Evolutionary conservation across 2,888 invertebrate genomes (phyloP).

Genomic region (Lasioglossum lativentre): DNA sequence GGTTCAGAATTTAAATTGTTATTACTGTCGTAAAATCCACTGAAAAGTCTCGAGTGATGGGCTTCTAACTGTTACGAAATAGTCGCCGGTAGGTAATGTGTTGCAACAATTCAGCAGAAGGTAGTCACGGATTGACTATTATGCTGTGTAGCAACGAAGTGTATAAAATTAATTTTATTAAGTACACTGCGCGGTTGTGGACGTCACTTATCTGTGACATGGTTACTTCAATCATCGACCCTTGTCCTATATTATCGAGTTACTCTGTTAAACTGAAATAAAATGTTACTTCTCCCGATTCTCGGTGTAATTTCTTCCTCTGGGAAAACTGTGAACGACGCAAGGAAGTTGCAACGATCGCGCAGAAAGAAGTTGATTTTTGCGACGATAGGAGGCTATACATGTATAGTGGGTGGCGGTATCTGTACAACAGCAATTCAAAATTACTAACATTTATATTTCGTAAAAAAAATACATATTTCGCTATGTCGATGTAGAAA

Average conservation of each 20-base stretch:
- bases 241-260: not conserved
- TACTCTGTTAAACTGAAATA: not conserved
- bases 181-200: not conserved
- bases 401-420: not conserved
- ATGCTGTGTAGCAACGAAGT: not conserved
- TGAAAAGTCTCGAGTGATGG: too few relatives aligned
- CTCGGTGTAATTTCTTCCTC: not conserved
- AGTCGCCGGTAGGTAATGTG: too few relatives aligned
- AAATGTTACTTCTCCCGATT: not conserved
- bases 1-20: too few relatives aligned
- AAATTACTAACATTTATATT: slow-evolving; percentile 65
- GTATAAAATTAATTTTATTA: not conserved
- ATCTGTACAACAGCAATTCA: not conserved
- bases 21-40: too few relatives aligned
- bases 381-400: not conserved
- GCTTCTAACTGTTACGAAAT: too few relatives aligned
- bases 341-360: not conserved
- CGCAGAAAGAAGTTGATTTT: not conserved
- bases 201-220: not conserved
- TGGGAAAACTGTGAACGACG: not conserved
- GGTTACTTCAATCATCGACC: not conserved
- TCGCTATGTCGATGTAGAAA: slow-evolving; percentile 84
- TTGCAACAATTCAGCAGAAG: not conserved
- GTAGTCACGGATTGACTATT: not conserved
- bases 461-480: slow-evolving; percentile 81